Conservation (phyloP, 2,888 invertebrate species). For the Aquatica leii region DNA sequence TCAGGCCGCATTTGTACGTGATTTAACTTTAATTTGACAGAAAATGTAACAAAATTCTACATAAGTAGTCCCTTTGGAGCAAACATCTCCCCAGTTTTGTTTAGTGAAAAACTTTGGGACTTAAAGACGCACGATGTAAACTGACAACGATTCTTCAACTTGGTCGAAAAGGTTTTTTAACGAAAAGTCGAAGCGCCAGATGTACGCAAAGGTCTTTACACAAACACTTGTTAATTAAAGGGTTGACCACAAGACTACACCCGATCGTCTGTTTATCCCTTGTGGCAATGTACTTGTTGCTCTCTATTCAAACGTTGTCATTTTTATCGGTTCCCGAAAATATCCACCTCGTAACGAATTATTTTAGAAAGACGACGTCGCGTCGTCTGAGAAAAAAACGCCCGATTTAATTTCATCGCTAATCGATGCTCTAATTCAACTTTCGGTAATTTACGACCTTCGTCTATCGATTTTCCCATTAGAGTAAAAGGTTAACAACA, state of each 20-base stretch:
- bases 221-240: conserved; percentile 49
- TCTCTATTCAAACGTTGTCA: conserved; percentile 7
- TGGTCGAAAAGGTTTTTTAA: conserved; percentile 14
- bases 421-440: background rate
- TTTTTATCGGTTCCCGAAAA: background rate
- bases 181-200: conserved; percentile 5
- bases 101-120: conserved; percentile 20
- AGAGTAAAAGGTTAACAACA: conserved; percentile 6
- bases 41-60: conserved; percentile 29
- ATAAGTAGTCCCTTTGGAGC: conserved; percentile 28
- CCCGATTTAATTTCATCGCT: too few relatives aligned
- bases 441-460: conserved; percentile 10
- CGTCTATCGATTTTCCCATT: conserved; percentile 6
- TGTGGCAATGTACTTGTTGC: conserved; percentile 37
- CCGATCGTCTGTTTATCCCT: conserved; percentile 6
- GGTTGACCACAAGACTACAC: conserved; percentile 41
- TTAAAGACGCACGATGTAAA: conserved; percentile 20
- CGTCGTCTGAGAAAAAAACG: too few relatives aligned
- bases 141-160: conserved; percentile 14
- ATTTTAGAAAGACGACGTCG: too few relatives aligned
- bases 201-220: background rate
- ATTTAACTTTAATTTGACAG: conserved; percentile 33
- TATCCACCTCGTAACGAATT: too few relatives aligned
- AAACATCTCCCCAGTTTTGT: conserved; percentile 14
- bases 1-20: conserved; percentile 22